These are phyloP conservation scores for Conchocele bisecta DNA, from an alignment of 2,888 invertebrate genomes.

Conservation along the genomic window DNA sequence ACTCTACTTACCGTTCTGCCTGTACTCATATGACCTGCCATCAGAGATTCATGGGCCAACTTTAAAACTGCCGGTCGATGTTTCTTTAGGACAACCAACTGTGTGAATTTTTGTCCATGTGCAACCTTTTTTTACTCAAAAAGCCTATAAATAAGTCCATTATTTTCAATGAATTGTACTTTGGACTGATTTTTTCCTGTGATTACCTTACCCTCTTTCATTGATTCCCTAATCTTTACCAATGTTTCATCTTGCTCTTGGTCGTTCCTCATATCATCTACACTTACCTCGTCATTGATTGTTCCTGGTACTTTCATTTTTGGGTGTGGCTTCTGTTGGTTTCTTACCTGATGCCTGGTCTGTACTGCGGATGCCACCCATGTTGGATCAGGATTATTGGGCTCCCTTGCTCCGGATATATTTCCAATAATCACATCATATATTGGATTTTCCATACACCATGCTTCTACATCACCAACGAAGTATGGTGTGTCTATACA, in stretches of 20 bases:
- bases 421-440: slow-evolving; percentile 51
- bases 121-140: slow-evolving; percentile 9
- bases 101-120: slow-evolving; percentile 1
- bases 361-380: slow-evolving; percentile 35
- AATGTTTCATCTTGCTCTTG: slow-evolving; percentile 5
- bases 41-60: slow-evolving; percentile 50
- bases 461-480: slow-evolving; percentile 29
- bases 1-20: slow-evolving; percentile 5
- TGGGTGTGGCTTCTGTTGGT: neutral
- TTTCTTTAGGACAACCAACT: slow-evolving; percentile 41
- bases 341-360: slow-evolving; percentile 20
- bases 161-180: slow-evolving; percentile 3
- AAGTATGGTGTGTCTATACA: slow-evolving; percentile 42
- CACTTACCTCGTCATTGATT: neutral
- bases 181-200: slow-evolving; percentile 2
- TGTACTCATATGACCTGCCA: slow-evolving; percentile 18
- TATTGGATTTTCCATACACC: slow-evolving; percentile 40
- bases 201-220: neutral
- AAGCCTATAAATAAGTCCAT: slow-evolving; percentile 23
- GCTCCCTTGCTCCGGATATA: slow-evolving; percentile 13
- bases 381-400: slow-evolving; percentile 23
- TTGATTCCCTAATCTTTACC: neutral
- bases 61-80: slow-evolving; percentile 30
- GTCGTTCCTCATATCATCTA: neutral
- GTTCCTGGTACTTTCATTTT: neutral